phyloP scores from a whole-genome alignment of 2,797 vertebrate species.

The Dendrocincla tyrannina region DNA sequence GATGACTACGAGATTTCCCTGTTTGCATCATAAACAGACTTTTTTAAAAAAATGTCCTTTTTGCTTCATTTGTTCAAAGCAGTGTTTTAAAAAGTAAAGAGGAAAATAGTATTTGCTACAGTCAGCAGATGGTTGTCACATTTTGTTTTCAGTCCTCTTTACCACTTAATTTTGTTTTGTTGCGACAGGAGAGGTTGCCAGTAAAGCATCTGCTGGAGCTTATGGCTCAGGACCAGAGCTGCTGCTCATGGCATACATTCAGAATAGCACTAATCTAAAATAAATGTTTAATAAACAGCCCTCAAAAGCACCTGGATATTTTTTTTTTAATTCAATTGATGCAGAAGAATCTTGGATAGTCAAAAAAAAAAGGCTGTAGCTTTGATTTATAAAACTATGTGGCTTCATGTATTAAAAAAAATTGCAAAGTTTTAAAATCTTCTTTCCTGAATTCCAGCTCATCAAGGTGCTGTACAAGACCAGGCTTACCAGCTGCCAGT shows the following conservation, averaged over 20 bases:
- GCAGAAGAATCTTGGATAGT: not conserved
- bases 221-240: slow-evolving; percentile 77
- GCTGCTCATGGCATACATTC: slow-evolving; percentile 74
- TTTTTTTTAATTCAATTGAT: not conserved
- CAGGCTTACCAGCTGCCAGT: slow-evolving; percentile 99
- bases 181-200: slow-evolving; percentile 78
- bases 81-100: slow-evolving; percentile 71
- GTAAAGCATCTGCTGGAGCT: slow-evolving; percentile 84
- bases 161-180: slow-evolving; percentile 84
- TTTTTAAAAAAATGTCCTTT: slow-evolving; percentile 43
- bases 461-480: slow-evolving; percentile 93
- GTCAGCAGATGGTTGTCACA: slow-evolving; percentile 85
- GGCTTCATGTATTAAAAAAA: slow-evolving; percentile 33
- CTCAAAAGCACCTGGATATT: slow-evolving; percentile 64
- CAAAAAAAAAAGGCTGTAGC: not conserved
- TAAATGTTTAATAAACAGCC: slow-evolving; percentile 80
- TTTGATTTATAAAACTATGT: slow-evolving; percentile 56
- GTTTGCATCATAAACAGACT: slow-evolving; percentile 63
- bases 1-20: slow-evolving; percentile 55
- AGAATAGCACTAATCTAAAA: slow-evolving; percentile 77
- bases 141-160: slow-evolving; percentile 81
- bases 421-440: slow-evolving; percentile 62
- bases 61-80: slow-evolving; percentile 71
- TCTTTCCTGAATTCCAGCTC: slow-evolving; percentile 88
- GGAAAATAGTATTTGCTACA: slow-evolving; percentile 75